phyloP scores from a whole-genome alignment of 2,113 vertebrate species.

The Eidolon helvum region DNA sequence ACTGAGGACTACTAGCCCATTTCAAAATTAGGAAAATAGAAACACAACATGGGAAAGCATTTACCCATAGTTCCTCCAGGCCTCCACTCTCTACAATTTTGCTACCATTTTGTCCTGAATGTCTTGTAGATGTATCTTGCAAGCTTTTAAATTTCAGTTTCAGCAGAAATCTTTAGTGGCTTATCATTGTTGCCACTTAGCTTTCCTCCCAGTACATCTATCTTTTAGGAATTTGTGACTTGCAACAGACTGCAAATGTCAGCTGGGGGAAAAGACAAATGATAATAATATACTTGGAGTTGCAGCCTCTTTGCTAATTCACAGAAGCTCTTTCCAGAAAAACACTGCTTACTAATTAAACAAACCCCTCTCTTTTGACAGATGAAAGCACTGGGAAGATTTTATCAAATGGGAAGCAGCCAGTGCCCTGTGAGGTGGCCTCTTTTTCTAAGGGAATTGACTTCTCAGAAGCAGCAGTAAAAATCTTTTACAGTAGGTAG shows the following conservation, averaged over 20 bases:
- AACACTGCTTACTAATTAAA: constrained; percentile 55
- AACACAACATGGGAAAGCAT: background rate
- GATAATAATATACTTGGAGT: constrained; percentile 27
- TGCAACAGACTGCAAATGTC: constrained; percentile 59
- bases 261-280: constrained; percentile 45
- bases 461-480: background rate
- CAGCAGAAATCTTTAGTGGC: constrained; percentile 10
- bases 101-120: background rate
- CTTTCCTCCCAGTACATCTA: background rate
- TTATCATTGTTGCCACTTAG: background rate
- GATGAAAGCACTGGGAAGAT: constrained; percentile 46
- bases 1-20: background rate
- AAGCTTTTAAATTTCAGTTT: constrained; percentile 7
- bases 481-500: background rate
- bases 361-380: constrained; percentile 36
- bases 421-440: background rate
- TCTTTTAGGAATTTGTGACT: constrained; percentile 46
- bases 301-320: constrained; percentile 37
- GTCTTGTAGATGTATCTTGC: background rate
- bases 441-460: constrained; percentile 8
- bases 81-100: background rate
- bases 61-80: background rate
- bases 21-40: background rate
- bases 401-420: background rate
- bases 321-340: constrained; percentile 53